Evolutionary conservation across 2,797 vertebrate genomes (phyloP), one percentile per base, ranked within the genome.

Genomic region (Chanos chanos): DNA sequence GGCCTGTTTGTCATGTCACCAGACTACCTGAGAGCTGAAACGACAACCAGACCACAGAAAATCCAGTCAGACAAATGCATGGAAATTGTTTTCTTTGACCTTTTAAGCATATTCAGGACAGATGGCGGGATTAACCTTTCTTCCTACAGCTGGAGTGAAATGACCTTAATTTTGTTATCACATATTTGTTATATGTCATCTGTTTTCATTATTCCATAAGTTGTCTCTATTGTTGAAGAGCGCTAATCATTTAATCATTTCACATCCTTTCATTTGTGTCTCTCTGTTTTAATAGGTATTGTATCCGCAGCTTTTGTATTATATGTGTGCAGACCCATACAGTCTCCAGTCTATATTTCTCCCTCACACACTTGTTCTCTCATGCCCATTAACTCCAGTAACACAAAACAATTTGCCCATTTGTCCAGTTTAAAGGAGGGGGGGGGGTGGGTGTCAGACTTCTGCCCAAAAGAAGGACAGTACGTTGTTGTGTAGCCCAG

Each of bases 1-100:
- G 73, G 76, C 76, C 81, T 63, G 43, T 86, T 82, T 81, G 70
- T 81, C 78, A 69, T 72, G 76, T 81, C 77, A 82, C 77, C 72
- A 69, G 77, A 74, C 56, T 43, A 44, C 3, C 10, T 19, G 30
- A n/a, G 5, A 44, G 16, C 15, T 16, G 12, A 21, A 36, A 10
- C 25, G 19, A 47, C 34, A 59, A 18, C 16, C 22, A n/a, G 8
- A n/a, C 34, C 31, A 33, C 1, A 33, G 12, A 8, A 12, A 5
- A n/a, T n/a, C n/a, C n/a, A n/a, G n/a, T n/a, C n/a, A n/a, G n/a
- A n/a, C n/a, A n/a, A n/a, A n/a, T n/a, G n/a, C n/a, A n/a, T n/a
- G n/a, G n/a, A n/a, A n/a, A 12, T 4, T 33, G 30, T 21, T 34
- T 7, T 36, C 31, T 37, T 53, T 39, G 15, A 36, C 33, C 49